Conservation (phyloP, 30 jellyfish, hydroid and myxozoan species). For the Aurelia coerulea region DNA sequence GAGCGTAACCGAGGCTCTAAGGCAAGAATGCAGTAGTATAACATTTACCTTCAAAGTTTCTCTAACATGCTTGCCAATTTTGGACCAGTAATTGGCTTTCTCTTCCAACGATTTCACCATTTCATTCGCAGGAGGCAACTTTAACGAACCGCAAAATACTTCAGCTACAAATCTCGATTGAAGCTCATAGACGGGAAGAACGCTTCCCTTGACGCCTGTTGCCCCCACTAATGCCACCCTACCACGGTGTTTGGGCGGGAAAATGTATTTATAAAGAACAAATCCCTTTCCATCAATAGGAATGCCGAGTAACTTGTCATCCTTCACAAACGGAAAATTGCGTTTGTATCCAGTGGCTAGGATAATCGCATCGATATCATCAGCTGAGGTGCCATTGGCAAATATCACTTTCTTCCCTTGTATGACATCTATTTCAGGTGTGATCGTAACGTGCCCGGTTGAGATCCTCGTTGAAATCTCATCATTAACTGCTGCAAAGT, state of each 20-base stretch:
- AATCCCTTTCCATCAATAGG: slow-evolving; percentile 58
- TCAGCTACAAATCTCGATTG: slow-evolving; percentile 89
- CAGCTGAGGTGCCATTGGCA: slow-evolving; percentile 59
- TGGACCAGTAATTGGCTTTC: not conserved
- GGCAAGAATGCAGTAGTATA: no score
- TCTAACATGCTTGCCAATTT: slow-evolving; percentile 11
- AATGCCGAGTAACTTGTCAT: slow-evolving; percentile 21
- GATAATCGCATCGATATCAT: slow-evolving; percentile 67
- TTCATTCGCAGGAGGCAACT: slow-evolving; percentile 59
- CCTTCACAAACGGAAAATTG: slow-evolving; percentile 59
- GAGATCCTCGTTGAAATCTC: slow-evolving; percentile 70
- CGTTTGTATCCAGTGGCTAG: slow-evolving; percentile 87
- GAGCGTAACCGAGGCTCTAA: no score
- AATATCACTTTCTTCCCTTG: slow-evolving; percentile 42
- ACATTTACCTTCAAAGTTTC: slow-evolving; percentile 42
- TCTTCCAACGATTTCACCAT: slow-evolving; percentile 53
- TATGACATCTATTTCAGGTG: slow-evolving; percentile 18
- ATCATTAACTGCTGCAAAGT: slow-evolving; percentile 39
- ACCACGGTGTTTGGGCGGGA: slow-evolving; percentile 60
- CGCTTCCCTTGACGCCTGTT: slow-evolving; percentile 61
- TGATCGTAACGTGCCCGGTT: slow-evolving; percentile 57
- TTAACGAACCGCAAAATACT: slow-evolving; percentile 65
- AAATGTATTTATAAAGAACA: slow-evolving; percentile 66
- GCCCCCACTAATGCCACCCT: slow-evolving; percentile 81
- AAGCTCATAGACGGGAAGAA: slow-evolving; percentile 75